These are phyloP conservation scores for Sinocyclocheilus maitianheensis DNA, from an alignment of 2,113 vertebrate species.

Conservation along the genomic window DNA sequence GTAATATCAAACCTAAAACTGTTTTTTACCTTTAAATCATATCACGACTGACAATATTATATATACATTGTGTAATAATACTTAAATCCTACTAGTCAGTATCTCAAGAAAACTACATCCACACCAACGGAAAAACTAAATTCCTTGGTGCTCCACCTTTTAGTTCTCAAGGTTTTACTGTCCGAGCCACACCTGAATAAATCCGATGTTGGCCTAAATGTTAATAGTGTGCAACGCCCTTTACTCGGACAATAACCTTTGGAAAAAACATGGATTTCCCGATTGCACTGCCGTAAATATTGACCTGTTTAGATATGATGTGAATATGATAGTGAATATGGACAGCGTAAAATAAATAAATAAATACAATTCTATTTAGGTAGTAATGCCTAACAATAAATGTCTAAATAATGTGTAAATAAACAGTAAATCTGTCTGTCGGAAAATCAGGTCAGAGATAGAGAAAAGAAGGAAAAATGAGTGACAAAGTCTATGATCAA, in stretches of 20 bases:
- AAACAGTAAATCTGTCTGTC: not conserved
- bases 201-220: not conserved
- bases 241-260: conserved; percentile 1
- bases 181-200: conserved; percentile 18
- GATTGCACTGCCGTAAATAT: not conserved
- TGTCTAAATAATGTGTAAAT: no score
- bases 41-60: no score
- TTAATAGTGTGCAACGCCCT: not conserved
- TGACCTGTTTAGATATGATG: not conserved
- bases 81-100: not conserved
- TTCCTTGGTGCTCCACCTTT: conserved; percentile 5
- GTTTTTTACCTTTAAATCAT: no score
- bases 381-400: not conserved
- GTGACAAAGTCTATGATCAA: not conserved
- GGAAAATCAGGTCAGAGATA: not conserved
- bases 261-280: not conserved
- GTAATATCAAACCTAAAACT: no score
- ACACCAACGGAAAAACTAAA: not conserved
- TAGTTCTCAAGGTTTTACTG: conserved; percentile 4
- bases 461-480: no score
- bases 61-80: not conserved
- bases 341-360: not conserved
- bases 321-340: not conserved
- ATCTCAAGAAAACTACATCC: not conserved
- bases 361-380: not conserved